Base-by-base conservation (phyloP, 2,888 invertebrate genomes). In the Drosophila quasianomalipes region DNA sequence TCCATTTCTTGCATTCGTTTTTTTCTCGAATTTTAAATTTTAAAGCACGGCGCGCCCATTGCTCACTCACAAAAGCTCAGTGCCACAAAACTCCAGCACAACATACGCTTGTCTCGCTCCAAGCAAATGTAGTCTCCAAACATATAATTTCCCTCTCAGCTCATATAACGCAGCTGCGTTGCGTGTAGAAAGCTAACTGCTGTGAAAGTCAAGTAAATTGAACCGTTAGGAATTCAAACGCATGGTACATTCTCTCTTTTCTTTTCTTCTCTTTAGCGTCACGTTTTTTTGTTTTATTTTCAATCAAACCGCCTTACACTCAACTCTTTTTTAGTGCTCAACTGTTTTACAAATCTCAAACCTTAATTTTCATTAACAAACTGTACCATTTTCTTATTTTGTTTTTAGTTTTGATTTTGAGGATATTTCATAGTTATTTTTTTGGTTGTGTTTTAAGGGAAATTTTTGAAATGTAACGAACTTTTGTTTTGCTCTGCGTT, bases 341-440 rank as follows among this genome's bases (percentile, higher is more conserved):
- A 69, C 70, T 65, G 47, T 61, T 74, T 70, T 81, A 79, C 80
- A 85, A 62, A 54, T 71, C 64, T 77, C 75, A 72, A 83, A 74
- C 69, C 80, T 69, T 71, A 70, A 76, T 73, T 81, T 86, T 69
- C 54, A 72, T 73, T 79, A 86, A 86, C 87, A 89, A 85, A 86
- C 87, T 74, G 87, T 86, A 70, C 66, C 73, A 47, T 57, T 55
- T 58, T 16, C 70, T 66, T 59, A 28, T 33, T 72, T 54, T 26
- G 33, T 51, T 51, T 39, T 35, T 26, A 9, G 35, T 64, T 52
- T 72, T 51, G 33, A 47, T 55, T 59, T 59, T 61, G 5, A 28
- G 61, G 47, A 61, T 70, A 65, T 71, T 68, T 69, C 49, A 68
- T 74, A 64, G 62, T 58, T 37, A 19, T 63, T 66, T 37, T 57